Base-by-base conservation (phyloP, 2,888 invertebrate species). In the Teleogryllus oceanicus region DNA sequence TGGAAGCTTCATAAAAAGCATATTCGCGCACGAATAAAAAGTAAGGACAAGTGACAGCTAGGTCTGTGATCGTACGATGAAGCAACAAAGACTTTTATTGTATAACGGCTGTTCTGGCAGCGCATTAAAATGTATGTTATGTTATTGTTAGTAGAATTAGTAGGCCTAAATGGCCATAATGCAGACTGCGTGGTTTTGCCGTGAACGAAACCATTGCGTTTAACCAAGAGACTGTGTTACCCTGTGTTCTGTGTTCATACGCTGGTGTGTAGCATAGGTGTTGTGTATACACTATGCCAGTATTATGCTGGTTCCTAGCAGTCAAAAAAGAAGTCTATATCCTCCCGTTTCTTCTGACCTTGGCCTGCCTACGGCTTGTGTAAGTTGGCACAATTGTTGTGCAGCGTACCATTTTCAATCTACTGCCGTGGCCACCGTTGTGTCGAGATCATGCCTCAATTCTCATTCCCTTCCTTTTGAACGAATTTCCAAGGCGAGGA, bases 211-310 rank as follows among this genome's bases (percentile, higher is more conserved):
- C n/a, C 62, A 62, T 18, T 62, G 62, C 62, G n/a, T 62, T 62
- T 18, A 62, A 13, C 62, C 62, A 62, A 62, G 62, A 62, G 62
- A 62, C 62, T 62, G 62, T 62, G 62, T n/a, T 62, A 13, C 62
- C 62, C 62, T 13, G 62, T 62, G 62, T 62, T 62, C 62, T 62
- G 62, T 62, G 62, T 62, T 62, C 62, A 62, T 62, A n/a, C 13
- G 62, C 62, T 62, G 62, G 16, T 62, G n/a, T 62, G n/a, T 62
- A 62, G 62, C n/a, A 62, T 62, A 62, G 62, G 62, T 62, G 62
- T 62, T 62, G 62, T 62, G 62, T 62, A 62, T 62, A 62, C 62
- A 62, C 62, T 62, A 62, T 62, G n/a, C 62, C 62, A 62, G 62
- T 62, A n/a, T 62, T 62, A 62, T 62, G 62, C 62, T 62, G 62